Evolutionary conservation across 1,140 invertebrate species (phyloP), one percentile per base, ranked within the genome.

Genomic region (Scaptomyza hsui): DNA sequence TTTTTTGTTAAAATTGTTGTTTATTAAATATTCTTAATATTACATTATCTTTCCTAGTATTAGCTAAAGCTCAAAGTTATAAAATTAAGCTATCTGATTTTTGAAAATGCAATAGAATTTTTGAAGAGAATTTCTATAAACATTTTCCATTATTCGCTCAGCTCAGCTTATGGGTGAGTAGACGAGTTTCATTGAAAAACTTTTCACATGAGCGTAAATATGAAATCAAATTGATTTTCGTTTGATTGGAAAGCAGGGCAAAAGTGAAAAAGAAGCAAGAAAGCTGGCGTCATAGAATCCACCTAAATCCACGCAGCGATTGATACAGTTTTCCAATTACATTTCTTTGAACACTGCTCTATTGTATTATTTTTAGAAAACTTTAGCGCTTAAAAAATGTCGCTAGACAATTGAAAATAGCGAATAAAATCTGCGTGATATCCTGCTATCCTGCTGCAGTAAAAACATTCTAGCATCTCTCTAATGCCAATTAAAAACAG

Each of bases 171-270:
- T 41, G 55, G 24, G 15, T 35, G 44, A 56, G 62, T 39, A 55
- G 51, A 19, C 56, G 57, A 65, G 47, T 75, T 88, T 78, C 74
- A 88, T 86, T 73, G 61, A 47, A 75, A 78, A 88, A 88, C 63
- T 88, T 88, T 88, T 70, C 68, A 53, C 61, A 88, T 88, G 78
- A 88, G 67, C 64, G 59, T 64, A 72, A 75, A 67, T 78, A 75
- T 60, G 75, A 57, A 68, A 63, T 77, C 63, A 61, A 88, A 88
- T 78, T 82, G 82, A 88, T 88, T 88, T 88, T 44, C 44, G 15
- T 42, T 62, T 44, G 41, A 39, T 35, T 60, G 12, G 3, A n/a
- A 44, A 5, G 47, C 15, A 48, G 4, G 3, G 32, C 18, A 29
- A 29, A 29, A 7, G 26, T n/a, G 15, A 18, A 7, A 5, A 9